Base-by-base conservation (phyloP, 2,797 vertebrate species). In the Gymnodraco acuticeps region DNA sequence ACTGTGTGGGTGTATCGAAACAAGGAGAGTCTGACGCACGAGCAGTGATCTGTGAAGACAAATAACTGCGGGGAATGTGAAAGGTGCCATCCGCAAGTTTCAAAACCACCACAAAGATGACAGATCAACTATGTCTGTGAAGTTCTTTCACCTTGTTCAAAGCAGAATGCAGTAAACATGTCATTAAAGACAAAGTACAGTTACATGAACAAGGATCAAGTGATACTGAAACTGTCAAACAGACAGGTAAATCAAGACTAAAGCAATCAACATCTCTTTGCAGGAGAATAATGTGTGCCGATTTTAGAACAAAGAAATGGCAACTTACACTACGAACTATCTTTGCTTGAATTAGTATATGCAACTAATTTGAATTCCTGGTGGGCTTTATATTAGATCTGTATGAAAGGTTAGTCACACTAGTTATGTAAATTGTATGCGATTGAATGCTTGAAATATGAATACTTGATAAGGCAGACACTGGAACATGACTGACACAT, bases 1-100 rank as follows among this genome's bases (percentile, higher is more conserved):
- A 76, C 53, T 64, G 58, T 38, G 61, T 71, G 60, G 73, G 56
- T 64, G 67, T 63, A 58, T 53, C 4, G 27, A 71, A 61, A 38
- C 23, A 41, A 80, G n/a, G 50, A 56, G 43, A 48, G 52, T 74
- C 64, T 65, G 73, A 62, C 41, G 53, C 50, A 45, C 19, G 19
- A 53, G 46, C 52, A 27, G 55, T 73, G 51, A 38, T 64, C 48
- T 64, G 61, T 70, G 42, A 75, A 23, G 53, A 42, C 51, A 71
- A 38, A 61, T 42, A 42, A 68, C 50, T 75, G 15, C 31, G 61
- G 68, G 42, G 41, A 53, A 47, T 52, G n/a, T 51, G 41, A 52
- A 41, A 78, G 23, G 23, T 47, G 42, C 52, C 31, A 45, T 23
- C 7, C 1, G 2, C 1, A 38, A 0, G 15, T 55, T 59, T 63